phyloP scores from a whole-genome alignment of 1,140 invertebrate species.

The Achatina immaculata region DNA sequence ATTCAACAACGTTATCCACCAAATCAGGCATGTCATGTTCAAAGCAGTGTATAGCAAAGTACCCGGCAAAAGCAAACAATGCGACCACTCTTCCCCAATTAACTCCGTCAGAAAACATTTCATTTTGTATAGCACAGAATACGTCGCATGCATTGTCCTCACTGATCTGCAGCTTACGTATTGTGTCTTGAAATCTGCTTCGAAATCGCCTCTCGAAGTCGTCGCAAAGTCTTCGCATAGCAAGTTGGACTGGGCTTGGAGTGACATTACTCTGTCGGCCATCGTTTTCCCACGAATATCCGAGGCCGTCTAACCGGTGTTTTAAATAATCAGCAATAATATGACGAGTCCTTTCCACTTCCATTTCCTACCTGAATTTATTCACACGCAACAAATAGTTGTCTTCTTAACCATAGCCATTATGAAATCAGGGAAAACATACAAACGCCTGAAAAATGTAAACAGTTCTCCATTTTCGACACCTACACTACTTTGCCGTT shows the following conservation, averaged over 20 bases:
- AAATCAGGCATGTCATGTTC: slow-evolving; percentile 62
- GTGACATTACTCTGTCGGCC: slow-evolving; percentile 31
- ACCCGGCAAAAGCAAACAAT: slow-evolving; percentile 70
- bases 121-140: slow-evolving; percentile 68
- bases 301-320: slow-evolving; percentile 43
- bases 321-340: slow-evolving; percentile 45
- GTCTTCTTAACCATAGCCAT: neutral
- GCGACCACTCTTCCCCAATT: slow-evolving; percentile 72
- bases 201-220: slow-evolving; percentile 69
- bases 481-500: too few relatives aligned
- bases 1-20: slow-evolving; percentile 68
- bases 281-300: slow-evolving; percentile 44
- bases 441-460: too few relatives aligned
- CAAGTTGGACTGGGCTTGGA: slow-evolving; percentile 34
- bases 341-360: slow-evolving; percentile 28
- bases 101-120: slow-evolving; percentile 71
- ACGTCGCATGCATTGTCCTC: slow-evolving; percentile 65
- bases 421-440: too few relatives aligned
- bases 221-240: slow-evolving; percentile 65
- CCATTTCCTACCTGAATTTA: neutral
- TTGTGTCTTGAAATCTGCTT: slow-evolving; percentile 65
- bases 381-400: neutral
- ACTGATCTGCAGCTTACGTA: slow-evolving; percentile 65
- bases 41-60: slow-evolving; percentile 67
- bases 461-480: too few relatives aligned